Base-by-base conservation (phyloP, 2,113 vertebrate genomes). In the Ammodytes dubius region DNA sequence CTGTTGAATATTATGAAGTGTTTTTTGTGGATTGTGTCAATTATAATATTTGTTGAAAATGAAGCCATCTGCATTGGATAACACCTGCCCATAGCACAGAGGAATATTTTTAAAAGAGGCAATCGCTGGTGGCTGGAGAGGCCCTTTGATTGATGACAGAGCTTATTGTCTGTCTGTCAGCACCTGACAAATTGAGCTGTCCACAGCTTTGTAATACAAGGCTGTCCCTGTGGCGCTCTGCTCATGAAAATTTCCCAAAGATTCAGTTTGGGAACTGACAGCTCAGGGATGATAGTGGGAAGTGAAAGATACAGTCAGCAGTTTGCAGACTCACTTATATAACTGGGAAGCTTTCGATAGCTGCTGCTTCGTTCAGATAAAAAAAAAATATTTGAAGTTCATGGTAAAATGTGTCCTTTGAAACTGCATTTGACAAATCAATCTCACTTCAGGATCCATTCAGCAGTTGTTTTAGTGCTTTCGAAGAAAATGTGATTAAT, bases 151-250 rank as follows among this genome's bases (percentile, higher is more conserved):
- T 74, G 80, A 85, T 87, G 79, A 84, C 8, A 10, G 78, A 56
- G 40, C n/a, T 77, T 69, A 56, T 87, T 88, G 64, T 79, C 57
- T n/a, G 82, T 91, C 85, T 83, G 74, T 92, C 89, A 90, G 46
- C 69, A 6, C 17, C 50, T 14, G 61, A 71, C 74, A 74, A 74
- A 91, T 58, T 64, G 74, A 74, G 77, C 49, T 46, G 61, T 79
- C 82, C 46, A 11, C 66, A 19, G 46, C 68, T 81, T 67, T 61
- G 71, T 70, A 69, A 69, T 70, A 79, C 67, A 69, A 39, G 65
- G 59, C 65, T 11, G 83, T 78, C 73, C 49, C 77, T 27, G 50
- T 3, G 63, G 49, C 1, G 8, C 54, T 39, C 0, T 0, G 0
- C 70, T 72, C 70, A 46, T 74, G 27, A 80, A 76, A 79, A 77